Evolutionary conservation across 2,797 vertebrate genomes (phyloP).

Genomic region (Picus viridis): DNA sequence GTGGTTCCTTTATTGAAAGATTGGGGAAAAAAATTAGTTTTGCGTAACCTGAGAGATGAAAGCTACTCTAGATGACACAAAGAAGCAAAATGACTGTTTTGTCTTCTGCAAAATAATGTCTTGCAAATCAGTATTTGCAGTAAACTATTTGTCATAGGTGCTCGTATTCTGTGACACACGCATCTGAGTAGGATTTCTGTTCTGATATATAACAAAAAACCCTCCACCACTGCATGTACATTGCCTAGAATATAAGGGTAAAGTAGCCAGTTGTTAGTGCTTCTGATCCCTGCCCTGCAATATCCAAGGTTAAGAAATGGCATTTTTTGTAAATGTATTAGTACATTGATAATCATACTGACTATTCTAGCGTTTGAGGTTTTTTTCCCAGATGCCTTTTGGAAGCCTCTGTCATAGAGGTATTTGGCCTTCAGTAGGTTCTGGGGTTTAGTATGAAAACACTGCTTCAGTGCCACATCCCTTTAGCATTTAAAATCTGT

Average conservation of each 20-base stretch:
- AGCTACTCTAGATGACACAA: rapidly evolving
- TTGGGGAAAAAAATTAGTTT: neutral
- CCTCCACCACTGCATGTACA: neutral
- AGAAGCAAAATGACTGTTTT: neutral
- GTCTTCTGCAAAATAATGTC: neutral
- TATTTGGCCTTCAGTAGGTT: neutral
- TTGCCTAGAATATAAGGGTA: neutral
- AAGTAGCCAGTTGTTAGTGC: neutral
- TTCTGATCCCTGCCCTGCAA: neutral
- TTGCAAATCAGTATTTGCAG: neutral
- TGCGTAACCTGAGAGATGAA: neutral
- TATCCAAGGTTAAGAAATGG: neutral
- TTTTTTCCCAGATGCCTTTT: neutral
- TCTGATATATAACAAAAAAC: neutral
- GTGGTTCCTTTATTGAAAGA: neutral
- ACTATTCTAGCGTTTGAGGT: neutral
- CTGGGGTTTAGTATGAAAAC: neutral
- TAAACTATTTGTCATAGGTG: neutral
- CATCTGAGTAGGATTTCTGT: neutral
- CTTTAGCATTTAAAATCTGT: neutral
- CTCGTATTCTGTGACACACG: neutral
- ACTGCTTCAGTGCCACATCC: neutral
- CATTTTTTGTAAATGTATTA: neutral
- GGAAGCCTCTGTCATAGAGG: rapidly evolving
- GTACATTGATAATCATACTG: neutral